Conservation (phyloP, 1,140 invertebrate genomes). For the Scaptomyza pallida region DNA sequence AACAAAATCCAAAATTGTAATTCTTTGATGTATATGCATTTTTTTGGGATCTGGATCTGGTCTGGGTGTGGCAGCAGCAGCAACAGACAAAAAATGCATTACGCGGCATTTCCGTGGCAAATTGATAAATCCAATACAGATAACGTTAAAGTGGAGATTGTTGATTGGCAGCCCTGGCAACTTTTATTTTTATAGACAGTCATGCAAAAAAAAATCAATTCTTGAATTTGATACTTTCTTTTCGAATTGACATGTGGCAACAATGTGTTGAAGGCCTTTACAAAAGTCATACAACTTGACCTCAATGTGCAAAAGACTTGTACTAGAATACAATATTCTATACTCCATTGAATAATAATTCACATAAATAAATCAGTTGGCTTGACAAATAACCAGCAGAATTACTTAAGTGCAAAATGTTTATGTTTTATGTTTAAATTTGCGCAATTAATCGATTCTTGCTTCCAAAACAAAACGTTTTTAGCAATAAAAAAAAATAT, state of each 20-base stretch:
- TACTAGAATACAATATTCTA: background rate
- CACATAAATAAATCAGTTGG: slow-evolving; percentile 71
- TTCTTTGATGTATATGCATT: slow-evolving; percentile 10
- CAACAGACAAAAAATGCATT: slow-evolving; percentile 31
- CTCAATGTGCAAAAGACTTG: slow-evolving; percentile 3
- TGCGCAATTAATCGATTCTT: slow-evolving; percentile 72
- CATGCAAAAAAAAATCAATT: slow-evolving; percentile 1
- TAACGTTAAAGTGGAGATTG: slow-evolving; percentile 63
- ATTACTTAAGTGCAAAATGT: slow-evolving; percentile 63
- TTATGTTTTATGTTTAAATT: slow-evolving; percentile 41
- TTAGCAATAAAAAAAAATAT: slow-evolving; percentile 15
- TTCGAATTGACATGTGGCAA: background rate
- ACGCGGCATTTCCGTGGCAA: slow-evolving; percentile 68
- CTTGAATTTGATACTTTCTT: slow-evolving; percentile 22
- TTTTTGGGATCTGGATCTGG: slow-evolving; percentile 33
- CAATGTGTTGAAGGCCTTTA: background rate
- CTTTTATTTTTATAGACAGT: background rate
- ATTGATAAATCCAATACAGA: slow-evolving; percentile 58
- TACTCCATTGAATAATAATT: slow-evolving; percentile 22
- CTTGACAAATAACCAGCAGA: slow-evolving; percentile 75
- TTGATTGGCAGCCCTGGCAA: slow-evolving; percentile 48
- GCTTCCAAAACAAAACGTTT: slow-evolving; percentile 54
- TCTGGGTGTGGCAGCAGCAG: slow-evolving; percentile 53
- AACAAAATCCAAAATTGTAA: slow-evolving; percentile 23
- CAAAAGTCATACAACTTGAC: slow-evolving; percentile 5